phyloP scores from a whole-genome alignment of 2,888 invertebrate genomes.

The Panopea generosa region DNA sequence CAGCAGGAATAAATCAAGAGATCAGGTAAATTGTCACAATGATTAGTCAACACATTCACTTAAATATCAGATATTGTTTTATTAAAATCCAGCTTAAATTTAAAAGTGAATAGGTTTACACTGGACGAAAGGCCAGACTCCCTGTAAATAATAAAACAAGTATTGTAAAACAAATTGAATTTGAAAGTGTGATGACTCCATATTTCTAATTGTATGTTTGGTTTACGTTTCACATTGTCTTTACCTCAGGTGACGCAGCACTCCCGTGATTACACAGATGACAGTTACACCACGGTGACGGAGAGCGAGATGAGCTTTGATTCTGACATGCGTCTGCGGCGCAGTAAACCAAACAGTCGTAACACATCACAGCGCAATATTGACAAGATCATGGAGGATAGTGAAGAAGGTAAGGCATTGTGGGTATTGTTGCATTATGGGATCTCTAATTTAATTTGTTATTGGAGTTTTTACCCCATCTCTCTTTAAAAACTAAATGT shows the following conservation, averaged over 20 bases:
- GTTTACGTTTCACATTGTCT: no score
- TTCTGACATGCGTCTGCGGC: slow-evolving; percentile 51
- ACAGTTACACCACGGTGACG: slow-evolving; percentile 69
- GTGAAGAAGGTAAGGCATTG: slow-evolving; percentile 62
- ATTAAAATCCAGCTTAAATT: no score
- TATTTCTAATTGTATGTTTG: no score
- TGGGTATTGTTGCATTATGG: neutral
- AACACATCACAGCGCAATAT: slow-evolving; percentile 51
- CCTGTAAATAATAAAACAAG: no score
- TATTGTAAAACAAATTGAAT: no score
- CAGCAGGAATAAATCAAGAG: slow-evolving; percentile 16
- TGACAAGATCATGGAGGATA: slow-evolving; percentile 66
- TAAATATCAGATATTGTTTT: no score
- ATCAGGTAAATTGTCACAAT: slow-evolving; percentile 18
- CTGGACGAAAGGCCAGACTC: no score
- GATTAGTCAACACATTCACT: no score
- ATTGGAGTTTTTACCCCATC: neutral
- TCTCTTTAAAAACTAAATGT: neutral
- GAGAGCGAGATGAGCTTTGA: slow-evolving; percentile 73
- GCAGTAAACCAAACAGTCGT: slow-evolving; percentile 33
- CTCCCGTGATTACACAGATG: slow-evolving; percentile 65
- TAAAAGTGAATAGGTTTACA: no score
- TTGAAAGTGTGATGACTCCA: no score
- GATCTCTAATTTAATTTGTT: neutral
- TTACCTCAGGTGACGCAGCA: slow-evolving; percentile 34